Conservation (phyloP, 2,888 invertebrate species). For the Epinotia brunnichana region DNA sequence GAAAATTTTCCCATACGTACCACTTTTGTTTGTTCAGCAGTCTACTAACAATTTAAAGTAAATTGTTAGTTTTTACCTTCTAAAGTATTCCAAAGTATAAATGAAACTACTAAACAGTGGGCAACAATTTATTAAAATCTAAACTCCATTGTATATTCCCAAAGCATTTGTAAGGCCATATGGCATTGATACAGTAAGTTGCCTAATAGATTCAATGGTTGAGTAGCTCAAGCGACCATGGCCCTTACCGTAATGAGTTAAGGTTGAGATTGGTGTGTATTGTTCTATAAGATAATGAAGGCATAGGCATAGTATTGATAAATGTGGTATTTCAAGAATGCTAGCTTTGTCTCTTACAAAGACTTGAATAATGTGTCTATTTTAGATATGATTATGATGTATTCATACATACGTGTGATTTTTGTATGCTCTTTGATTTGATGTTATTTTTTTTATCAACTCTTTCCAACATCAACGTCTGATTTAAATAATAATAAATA, state of each 20-base stretch:
- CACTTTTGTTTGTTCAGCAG: too few species aligned
- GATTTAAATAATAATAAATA: too few species aligned
- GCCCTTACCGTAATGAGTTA: background rate
- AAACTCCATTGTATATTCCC: constrained; percentile 38
- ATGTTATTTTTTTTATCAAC: too few species aligned
- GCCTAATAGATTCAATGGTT: constrained; percentile 23
- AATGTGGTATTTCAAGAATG: constrained; percentile 42
- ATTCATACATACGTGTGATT: background rate
- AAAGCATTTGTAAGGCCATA: constrained; percentile 34
- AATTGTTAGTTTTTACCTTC: too few species aligned
- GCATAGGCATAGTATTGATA: constrained; percentile 42
- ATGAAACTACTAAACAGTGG: background rate
- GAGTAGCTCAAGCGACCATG: background rate
- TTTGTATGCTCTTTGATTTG: too few species aligned
- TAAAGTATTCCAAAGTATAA: background rate
- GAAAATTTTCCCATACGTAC: too few species aligned
- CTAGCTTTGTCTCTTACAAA: constrained; percentile 27
- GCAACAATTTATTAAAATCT: constrained; percentile 37
- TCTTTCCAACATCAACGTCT: too few species aligned
- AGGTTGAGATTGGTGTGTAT: background rate
- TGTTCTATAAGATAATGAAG: constrained; percentile 20
- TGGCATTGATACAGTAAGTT: constrained; percentile 38
- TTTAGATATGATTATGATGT: background rate
- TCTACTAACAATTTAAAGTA: too few species aligned
- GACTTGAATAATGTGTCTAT: constrained; percentile 1